Evolutionary conservation across 30 jellyfish, hydroid and myxozoan genomes (phyloP).

Genomic region (Pseudorhiza aurosa): DNA sequence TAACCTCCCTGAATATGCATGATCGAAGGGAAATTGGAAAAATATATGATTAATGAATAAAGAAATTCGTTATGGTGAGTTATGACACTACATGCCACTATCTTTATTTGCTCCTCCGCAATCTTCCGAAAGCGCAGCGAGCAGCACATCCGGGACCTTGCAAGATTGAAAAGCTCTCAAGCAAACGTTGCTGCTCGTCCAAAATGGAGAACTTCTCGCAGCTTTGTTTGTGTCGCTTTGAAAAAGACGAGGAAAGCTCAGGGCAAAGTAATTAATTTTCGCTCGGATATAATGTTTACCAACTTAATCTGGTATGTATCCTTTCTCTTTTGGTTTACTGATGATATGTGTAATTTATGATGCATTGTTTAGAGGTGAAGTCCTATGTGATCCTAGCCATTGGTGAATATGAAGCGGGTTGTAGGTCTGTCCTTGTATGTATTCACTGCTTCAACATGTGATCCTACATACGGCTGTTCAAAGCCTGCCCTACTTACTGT

Average conservation of each 20-base stretch:
- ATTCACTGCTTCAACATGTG: constrained; percentile 66
- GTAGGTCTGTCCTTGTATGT: constrained; percentile 60
- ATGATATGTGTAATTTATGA: constrained; percentile 61
- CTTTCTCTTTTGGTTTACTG: constrained; percentile 49
- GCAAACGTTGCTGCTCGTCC: constrained; percentile 79
- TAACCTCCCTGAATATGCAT: no score
- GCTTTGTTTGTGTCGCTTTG: constrained; percentile 70
- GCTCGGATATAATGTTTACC: constrained; percentile 34
- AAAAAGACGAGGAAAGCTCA: constrained; percentile 29
- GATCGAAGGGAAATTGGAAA: no score
- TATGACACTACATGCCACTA: no score
- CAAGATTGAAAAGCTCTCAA: constrained; percentile 69
- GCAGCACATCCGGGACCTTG: constrained; percentile 34
- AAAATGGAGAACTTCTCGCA: constrained; percentile 67
- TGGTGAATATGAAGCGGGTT: constrained; percentile 31
- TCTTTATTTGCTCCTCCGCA: constrained; percentile 27
- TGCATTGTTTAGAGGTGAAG: constrained; percentile 61
- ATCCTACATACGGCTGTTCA: constrained; percentile 21
- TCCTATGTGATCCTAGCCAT: constrained; percentile 52
- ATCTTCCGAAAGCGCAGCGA: neutral
- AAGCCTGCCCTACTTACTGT: constrained; percentile 20
- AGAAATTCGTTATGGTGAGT: no score
- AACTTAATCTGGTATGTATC: constrained; percentile 60
- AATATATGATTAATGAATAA: no score
- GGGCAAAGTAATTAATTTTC: constrained; percentile 58